These are phyloP conservation scores for Calameuta filiformis DNA, from an alignment of 2,888 invertebrate genomes.

Conservation along the genomic window DNA sequence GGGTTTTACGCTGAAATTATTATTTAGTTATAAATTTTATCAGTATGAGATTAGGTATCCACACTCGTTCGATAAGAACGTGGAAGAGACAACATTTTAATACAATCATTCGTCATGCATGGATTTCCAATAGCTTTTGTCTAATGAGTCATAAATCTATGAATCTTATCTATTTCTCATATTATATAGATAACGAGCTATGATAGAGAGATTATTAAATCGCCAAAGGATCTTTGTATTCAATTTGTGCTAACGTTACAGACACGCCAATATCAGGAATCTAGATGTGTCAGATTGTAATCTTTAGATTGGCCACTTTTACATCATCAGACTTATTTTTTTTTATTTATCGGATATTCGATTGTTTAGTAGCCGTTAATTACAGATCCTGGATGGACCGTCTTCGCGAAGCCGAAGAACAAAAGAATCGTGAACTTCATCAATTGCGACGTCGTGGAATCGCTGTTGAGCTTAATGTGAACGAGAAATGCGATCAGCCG, in stretches of 20 bases:
- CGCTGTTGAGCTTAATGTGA: constrained; percentile 67
- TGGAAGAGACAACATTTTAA: background rate
- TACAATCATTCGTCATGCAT: background rate
- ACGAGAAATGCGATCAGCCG: constrained; percentile 66
- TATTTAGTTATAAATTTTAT: background rate
- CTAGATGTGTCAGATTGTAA: background rate
- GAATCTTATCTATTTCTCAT: background rate
- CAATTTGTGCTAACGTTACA: background rate
- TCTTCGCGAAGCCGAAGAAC: constrained; percentile 66
- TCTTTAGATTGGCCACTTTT: background rate
- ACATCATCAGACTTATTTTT: background rate
- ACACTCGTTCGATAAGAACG: background rate
- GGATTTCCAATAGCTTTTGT: background rate
- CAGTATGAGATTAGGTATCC: background rate
- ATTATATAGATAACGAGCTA: background rate
- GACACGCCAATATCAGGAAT: background rate
- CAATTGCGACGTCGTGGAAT: constrained; percentile 71
- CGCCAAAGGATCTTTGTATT: background rate
- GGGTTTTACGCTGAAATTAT: constrained; percentile 15
- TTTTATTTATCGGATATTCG: background rate
- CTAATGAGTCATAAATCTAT: background rate
- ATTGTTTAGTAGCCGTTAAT: constrained; percentile 21
- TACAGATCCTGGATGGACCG: constrained; percentile 68
- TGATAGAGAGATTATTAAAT: background rate
- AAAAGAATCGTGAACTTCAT: constrained; percentile 67